Evolutionary conservation across 2,888 invertebrate species (phyloP), one percentile per base, ranked within the genome.

Genomic region (Sabatieria punctata): DNA sequence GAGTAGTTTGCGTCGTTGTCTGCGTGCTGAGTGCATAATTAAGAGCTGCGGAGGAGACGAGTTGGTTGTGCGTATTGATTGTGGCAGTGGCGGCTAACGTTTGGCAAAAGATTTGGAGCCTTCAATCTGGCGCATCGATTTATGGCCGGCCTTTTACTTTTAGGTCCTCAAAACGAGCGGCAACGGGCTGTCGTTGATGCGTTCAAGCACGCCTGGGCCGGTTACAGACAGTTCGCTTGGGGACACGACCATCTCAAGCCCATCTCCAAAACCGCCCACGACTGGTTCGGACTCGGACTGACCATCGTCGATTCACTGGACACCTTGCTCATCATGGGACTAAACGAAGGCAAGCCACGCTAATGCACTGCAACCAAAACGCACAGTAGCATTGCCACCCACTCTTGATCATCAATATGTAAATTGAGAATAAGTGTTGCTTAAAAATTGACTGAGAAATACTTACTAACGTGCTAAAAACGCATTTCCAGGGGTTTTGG

Each of bases 271-370:
- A 74, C 77, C 52, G 77, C 79, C 49, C 78, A 79, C 44, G 85
- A 93, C 63, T 97, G 95, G 95, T 95, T 97, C 69, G 82, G 82
- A 1, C 73, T 95, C 1, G 95, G 93, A 1, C 74, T 97, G n/a
- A 89, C 89, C 1, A 82, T 97, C 54, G 78, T 97, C 0, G 97
- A 97, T 71, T 78, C 85, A 0, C 68, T 97, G 52, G 97, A 97
- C 65, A 95, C 95, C 0, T 79, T 93, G 63, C 84, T 82, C 57
- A 86, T 97, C 49, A 93, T 95, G 93, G 85, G 84, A 45, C 72
- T 97, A 47, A 78, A 78, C 60, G 78, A 85, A 72, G 91, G 85
- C 84, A 64, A n/a, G n/a, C n/a, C n/a, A n/a, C n/a, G n/a, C n/a
- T n/a, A n/a, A n/a, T n/a, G n/a, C n/a, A n/a, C n/a, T n/a, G n/a